Base-by-base conservation (phyloP, 2,113 vertebrate species). In the Okapia johnstoni region DNA sequence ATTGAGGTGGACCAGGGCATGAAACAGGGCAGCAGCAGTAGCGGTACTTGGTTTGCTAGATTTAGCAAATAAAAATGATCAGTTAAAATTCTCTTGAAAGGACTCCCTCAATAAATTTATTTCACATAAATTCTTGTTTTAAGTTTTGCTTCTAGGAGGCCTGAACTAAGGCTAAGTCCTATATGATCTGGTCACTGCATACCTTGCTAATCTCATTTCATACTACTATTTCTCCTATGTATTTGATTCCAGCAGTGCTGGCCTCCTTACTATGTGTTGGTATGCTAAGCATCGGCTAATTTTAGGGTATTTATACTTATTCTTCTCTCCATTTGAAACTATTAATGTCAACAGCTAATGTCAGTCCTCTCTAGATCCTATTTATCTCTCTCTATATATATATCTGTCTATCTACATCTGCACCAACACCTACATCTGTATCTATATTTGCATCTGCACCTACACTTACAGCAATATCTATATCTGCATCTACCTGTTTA, bases 31-130 rank as follows among this genome's bases (percentile, higher is more conserved):
- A 73, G 52, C 5, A 57, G 21, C 2, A 28, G 21, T 0, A 28
- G 33, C 17, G 1, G 4, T 36, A 19, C 43, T 81, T 15, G 19
- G 12, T n/a, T 87, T 73, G 1, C 21, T 33, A 54, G 57, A 80
- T 85, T 86, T 36, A 58, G 19, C 21, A 79, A 94, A 43, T n/a
- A 63, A 80, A 96, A 88, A 73, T 58, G 30, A 52, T 25, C 25
- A 25, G 30, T 83, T 52, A 61, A 94, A 63, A 63, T 79, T 94
- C 52, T 61, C 77, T 50, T 48, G 4, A 66, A 58, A 54, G 46
- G 28, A 57, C 5, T 2, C 7, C 23, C 6, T 84, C 43, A 57
- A 2, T 63, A 77, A 40, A 76, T 58, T 19, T 80, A 4, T 43
- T 80, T 80, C 6, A 16, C 2, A 73, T 10, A 33, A 16, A n/a